Conservation (phyloP, 1,140 invertebrate species). For the Rhizoglyphus robini region DNA sequence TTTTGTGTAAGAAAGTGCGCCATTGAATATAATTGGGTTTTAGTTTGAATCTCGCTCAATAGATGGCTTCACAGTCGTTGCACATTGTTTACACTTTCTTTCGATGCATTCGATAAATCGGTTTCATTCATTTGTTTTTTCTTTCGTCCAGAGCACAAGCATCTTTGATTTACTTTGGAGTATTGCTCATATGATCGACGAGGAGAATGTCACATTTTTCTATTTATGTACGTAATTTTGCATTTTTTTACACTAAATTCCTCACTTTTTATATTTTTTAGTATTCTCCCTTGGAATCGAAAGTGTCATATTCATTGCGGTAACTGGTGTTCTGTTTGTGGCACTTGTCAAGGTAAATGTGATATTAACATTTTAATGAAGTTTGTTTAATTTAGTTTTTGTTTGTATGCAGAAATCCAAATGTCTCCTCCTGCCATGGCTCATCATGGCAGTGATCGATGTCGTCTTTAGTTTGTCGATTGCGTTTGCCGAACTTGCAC, state of each 20-base stretch:
- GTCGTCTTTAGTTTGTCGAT: conserved; percentile 1
- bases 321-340: conserved; percentile 6
- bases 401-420: neutral
- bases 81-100: too few relatives aligned
- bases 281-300: conserved; percentile 17
- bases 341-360: conserved; percentile 13
- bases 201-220: conserved; percentile 7
- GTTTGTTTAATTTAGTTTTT: neutral
- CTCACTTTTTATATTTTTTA: neutral
- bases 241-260: neutral
- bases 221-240: conserved; percentile 14
- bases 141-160: conserved; percentile 5
- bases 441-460: conserved; percentile 15
- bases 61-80: neutral
- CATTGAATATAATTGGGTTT: too few relatives aligned
- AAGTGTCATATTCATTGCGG: conserved; percentile 20
- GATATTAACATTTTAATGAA: neutral
- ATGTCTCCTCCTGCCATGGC: conserved; percentile 17
- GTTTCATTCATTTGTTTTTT: neutral
- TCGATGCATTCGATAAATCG: too few relatives aligned
- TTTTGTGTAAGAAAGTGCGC: too few relatives aligned
- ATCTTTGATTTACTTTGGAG: conserved; percentile 22
- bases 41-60: neutral
- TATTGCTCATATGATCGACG: conserved; percentile 16
- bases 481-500: conserved; percentile 13